Evolutionary conservation across 2,113 vertebrate genomes (phyloP), one percentile per base, ranked within the genome.

Genomic region (Gobio gobio): DNA sequence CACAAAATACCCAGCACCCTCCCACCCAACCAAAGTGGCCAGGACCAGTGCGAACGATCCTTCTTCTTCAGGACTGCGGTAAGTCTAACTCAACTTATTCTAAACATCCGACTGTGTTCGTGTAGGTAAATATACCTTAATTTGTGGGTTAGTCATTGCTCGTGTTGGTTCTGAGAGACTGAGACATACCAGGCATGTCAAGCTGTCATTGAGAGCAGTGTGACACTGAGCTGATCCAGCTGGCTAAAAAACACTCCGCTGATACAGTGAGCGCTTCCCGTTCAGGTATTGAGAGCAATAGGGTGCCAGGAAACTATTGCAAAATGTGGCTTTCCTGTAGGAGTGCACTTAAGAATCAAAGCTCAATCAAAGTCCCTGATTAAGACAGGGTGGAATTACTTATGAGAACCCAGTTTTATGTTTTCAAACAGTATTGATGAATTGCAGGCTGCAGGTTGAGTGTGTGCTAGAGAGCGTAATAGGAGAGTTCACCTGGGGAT

Each of bases 401-500:
- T 40, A 78, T 43, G 20, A 14, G 22, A 78, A 79, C 36, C 58
- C 3, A n/a, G 36, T 26, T 24, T 79, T 73, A 70, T 40, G 22
- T 24, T 79, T 63, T 79, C 33, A 61, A 79, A 79, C 13, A 10
- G 78, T 63, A 33, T 13, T 82, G 63, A 68, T 66, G 45, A 68
- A 68, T 68, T 8, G 20, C 63, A 72, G n/a, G 12, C 49, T 26
- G 64, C 81, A 58, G 33, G 81, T 58, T 72, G 51, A 40, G 64
- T 5, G 66, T 54, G 12, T 64, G 61, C 18, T 36, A 51, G 45
- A 12, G 43, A 56, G 63, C 5, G 80, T 56, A 82, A 70, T 47
- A 72, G 47, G 26, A 56, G 66, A 72, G 81, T 83, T 70, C 81
- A 83, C 81, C 49, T 83, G 81, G 81, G 81, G 81, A 83, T 83